phyloP scores from a whole-genome alignment of 2,113 vertebrate species.

The Apteryx mantelli region DNA sequence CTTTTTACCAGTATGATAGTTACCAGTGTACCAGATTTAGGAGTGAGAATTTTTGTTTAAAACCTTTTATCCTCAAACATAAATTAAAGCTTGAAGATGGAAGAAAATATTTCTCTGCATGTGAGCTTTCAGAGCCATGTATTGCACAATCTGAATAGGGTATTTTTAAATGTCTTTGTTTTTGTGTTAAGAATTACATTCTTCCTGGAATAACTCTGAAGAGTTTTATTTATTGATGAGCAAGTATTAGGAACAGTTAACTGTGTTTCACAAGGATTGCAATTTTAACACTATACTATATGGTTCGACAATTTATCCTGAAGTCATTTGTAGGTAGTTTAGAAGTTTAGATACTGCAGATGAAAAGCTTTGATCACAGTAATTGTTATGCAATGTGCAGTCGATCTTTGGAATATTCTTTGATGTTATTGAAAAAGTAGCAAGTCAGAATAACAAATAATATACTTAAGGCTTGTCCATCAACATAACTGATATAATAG shows the following conservation, averaged over 20 bases:
- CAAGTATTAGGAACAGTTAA: slow-evolving; percentile 23
- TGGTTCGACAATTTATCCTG: background rate
- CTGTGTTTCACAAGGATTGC: background rate
- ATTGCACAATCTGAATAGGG: slow-evolving; percentile 21
- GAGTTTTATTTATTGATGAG: background rate
- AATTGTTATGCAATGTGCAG: background rate
- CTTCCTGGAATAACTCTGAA: background rate
- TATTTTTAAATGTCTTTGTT: slow-evolving; percentile 42
- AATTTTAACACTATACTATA: background rate
- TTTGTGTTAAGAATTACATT: background rate
- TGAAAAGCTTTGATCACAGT: slow-evolving; percentile 8
- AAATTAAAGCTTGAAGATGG: background rate
- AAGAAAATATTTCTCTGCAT: background rate
- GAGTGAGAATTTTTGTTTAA: background rate
- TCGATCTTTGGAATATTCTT: background rate
- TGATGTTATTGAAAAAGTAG: background rate
- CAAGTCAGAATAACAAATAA: background rate
- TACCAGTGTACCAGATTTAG: background rate
- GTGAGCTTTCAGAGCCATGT: slow-evolving; percentile 24
- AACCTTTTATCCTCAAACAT: slow-evolving; percentile 16
- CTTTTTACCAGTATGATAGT: background rate
- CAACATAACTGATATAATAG: background rate
- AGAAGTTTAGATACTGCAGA: background rate
- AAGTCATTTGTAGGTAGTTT: slow-evolving; percentile 22
- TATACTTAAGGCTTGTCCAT: background rate